Evolutionary conservation across 2,797 vertebrate genomes (phyloP).

Genomic region (Poeciliopsis presidionis): DNA sequence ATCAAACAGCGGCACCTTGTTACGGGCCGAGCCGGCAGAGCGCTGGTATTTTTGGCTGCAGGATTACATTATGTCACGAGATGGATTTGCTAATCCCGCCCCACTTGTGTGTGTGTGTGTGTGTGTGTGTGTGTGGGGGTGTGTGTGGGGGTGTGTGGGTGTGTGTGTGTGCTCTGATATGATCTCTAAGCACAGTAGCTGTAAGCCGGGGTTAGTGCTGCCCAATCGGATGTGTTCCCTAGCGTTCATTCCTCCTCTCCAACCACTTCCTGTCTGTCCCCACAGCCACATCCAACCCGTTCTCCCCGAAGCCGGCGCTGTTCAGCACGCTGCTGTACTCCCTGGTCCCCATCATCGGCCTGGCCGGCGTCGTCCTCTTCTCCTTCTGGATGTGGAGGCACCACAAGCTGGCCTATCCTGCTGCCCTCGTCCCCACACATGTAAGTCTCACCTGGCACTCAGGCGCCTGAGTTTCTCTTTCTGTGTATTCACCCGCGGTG

Average conservation of each 20-base stretch:
- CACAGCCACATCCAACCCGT: conserved; percentile 93
- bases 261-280: neutral
- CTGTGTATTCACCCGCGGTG: neutral
- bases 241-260: neutral
- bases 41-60: conserved; percentile 75
- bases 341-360: conserved; percentile 93
- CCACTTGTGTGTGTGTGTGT: conserved; percentile 9
- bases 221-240: conserved; percentile 27
- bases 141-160: conserved; percentile 16
- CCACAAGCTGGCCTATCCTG: conserved; percentile 97
- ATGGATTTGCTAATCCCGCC: conserved; percentile 69
- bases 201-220: conserved; percentile 43
- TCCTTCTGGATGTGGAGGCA: conserved; percentile 99
- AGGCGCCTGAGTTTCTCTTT: conserved; percentile 11
- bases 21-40: conserved; percentile 56
- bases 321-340: conserved; percentile 96
- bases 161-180: conserved; percentile 38
- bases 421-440: conserved; percentile 96
- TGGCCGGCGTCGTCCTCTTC: conserved; percentile 92
- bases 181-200: conserved; percentile 56
- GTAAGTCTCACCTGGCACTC: conserved; percentile 77
- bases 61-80: conserved; percentile 76
- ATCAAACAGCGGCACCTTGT: conserved; percentile 52
- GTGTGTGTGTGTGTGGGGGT: conserved; percentile 17
- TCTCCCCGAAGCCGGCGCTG: conserved; percentile 89